These are phyloP conservation scores for Champsocephalus esox DNA, from an alignment of 2,797 vertebrate genomes.

Conservation along the genomic window DNA sequence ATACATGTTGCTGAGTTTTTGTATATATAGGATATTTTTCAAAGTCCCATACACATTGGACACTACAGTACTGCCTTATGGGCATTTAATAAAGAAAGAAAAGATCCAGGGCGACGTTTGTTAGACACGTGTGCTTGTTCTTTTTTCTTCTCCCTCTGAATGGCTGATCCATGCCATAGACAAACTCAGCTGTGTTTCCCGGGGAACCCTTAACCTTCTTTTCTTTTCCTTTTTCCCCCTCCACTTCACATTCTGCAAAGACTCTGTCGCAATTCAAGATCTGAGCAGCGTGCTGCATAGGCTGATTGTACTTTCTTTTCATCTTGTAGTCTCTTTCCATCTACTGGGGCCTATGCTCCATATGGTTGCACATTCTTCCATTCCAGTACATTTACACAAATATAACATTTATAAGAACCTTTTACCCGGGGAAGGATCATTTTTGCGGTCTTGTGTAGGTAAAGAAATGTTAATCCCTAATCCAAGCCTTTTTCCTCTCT, in stretches of 20 bases:
- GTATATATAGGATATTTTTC: no score
- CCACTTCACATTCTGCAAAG: slow-evolving; percentile 30
- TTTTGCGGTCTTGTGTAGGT: neutral
- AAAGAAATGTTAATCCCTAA: slow-evolving; percentile 8
- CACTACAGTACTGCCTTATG: no score
- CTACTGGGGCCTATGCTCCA: neutral
- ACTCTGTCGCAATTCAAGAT: slow-evolving; percentile 29
- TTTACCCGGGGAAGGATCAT: slow-evolving; percentile 4
- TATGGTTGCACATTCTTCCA: neutral
- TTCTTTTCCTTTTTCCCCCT: neutral
- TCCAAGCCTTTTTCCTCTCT: neutral
- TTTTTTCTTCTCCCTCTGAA: slow-evolving; percentile 15
- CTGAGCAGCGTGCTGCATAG: slow-evolving; percentile 19
- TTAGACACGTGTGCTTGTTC: neutral
- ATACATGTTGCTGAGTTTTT: no score
- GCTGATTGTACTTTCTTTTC: slow-evolving; percentile 21
- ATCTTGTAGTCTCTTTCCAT: slow-evolving; percentile 40
- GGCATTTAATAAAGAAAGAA: no score
- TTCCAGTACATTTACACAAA: slow-evolving; percentile 15
- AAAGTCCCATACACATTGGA: no score
- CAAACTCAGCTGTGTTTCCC: slow-evolving; percentile 32
- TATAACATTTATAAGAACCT: slow-evolving; percentile 16
- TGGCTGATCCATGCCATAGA: neutral
- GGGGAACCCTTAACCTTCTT: slow-evolving; percentile 12
- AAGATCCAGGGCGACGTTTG: no score